phyloP scores from a whole-genome alignment of 2,888 invertebrate species.

The Platycheirus rosarum region DNA sequence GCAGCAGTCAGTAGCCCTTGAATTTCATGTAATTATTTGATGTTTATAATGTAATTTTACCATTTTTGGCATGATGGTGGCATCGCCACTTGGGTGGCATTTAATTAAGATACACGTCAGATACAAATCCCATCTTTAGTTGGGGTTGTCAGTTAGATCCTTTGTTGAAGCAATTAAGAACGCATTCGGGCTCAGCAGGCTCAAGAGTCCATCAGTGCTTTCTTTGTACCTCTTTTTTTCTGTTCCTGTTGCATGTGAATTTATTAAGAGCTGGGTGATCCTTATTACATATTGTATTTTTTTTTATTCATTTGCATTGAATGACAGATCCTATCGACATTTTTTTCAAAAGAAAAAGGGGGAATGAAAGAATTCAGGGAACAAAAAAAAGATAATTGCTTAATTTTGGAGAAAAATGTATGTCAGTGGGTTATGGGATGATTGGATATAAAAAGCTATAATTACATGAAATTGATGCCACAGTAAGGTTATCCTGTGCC shows the following conservation, averaged over 20 bases:
- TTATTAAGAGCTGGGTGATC: slow-evolving; percentile 29
- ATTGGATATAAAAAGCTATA: background rate
- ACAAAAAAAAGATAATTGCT: slow-evolving; percentile 57
- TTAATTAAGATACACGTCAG: slow-evolving; percentile 76
- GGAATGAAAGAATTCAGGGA: slow-evolving; percentile 8
- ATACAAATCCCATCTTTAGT: slow-evolving; percentile 66
- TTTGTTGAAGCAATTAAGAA: slow-evolving; percentile 62
- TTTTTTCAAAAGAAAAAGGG: background rate
- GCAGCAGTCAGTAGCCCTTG: slow-evolving; percentile 72
- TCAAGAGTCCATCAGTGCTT: background rate
- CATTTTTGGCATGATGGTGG: slow-evolving; percentile 75
- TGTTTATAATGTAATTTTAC: slow-evolving; percentile 75
- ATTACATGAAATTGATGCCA: background rate
- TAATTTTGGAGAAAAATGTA: slow-evolving; percentile 58
- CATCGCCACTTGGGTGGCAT: slow-evolving; percentile 75
- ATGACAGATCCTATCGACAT: slow-evolving; percentile 45
- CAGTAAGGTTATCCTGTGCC: no score
- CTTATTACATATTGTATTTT: no score
- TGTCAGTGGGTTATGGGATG: slow-evolving; percentile 59
- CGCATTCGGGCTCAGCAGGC: slow-evolving; percentile 40
- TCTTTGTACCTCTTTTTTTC: background rate
- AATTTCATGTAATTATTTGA: slow-evolving; percentile 75
- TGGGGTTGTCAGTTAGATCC: slow-evolving; percentile 46
- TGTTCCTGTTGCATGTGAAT: slow-evolving; percentile 50
- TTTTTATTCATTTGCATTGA: slow-evolving; percentile 54